Conservation (phyloP, 2,888 invertebrate species). For the Morpho helenor region DNA sequence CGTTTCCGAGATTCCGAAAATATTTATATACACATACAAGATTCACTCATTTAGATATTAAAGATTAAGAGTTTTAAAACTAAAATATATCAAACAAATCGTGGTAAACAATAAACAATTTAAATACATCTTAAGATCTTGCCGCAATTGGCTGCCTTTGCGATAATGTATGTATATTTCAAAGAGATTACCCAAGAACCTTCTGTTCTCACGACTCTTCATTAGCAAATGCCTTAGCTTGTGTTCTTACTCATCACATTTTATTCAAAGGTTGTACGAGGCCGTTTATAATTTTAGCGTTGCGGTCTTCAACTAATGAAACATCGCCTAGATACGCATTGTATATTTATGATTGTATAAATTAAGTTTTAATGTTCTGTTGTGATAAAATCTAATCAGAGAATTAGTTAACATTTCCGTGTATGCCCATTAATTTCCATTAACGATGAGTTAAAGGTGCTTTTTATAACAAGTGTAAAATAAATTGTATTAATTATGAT, state of each 20-base stretch:
- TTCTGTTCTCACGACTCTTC: conserved; percentile 26
- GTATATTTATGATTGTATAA: not conserved
- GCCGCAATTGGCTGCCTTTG: conserved; percentile 12
- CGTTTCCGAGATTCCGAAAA: no score
- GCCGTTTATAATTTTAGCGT: conserved; percentile 2
- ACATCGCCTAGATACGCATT: not conserved
- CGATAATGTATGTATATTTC: conserved; percentile 19
- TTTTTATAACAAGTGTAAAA: no score
- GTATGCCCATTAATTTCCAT: not conserved
- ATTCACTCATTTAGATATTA: no score
- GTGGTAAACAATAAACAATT: conserved; percentile 2
- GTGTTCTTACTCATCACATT: conserved; percentile 20
- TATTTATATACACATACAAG: no score
- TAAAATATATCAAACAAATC: no score
- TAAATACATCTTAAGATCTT: not conserved
- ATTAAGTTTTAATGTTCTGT: not conserved
- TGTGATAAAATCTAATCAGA: not conserved
- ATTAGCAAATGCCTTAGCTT: conserved; percentile 21
- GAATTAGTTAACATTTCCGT: not conserved
- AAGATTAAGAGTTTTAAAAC: no score
- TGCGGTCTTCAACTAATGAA: conserved; percentile 12
- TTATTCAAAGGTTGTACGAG: conserved; percentile 18
- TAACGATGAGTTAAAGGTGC: no score
- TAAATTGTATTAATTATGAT: no score
- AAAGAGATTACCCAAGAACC: conserved; percentile 23